Conservation (phyloP, 2,797 vertebrate genomes). For the Tachyglossus aculeatus region DNA sequence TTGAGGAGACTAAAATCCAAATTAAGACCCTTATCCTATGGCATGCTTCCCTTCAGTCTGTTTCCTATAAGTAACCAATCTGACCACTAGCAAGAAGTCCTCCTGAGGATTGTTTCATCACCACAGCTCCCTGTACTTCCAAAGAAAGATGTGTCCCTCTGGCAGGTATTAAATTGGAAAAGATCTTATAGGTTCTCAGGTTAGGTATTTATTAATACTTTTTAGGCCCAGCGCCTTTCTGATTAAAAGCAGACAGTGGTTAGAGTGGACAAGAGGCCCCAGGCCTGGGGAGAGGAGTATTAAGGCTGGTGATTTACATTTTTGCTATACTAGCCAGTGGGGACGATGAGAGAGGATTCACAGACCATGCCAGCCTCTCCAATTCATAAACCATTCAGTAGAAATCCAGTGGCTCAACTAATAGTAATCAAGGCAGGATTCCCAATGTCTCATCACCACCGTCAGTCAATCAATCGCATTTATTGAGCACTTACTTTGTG, state of each 20-base stretch:
- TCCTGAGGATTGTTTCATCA: background rate
- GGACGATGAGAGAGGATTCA: no score
- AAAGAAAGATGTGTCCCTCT: background rate
- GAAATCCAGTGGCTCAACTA: no score
- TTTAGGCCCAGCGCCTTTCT: no score
- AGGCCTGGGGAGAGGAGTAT: no score
- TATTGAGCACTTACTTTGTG: no score
- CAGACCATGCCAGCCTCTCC: no score
- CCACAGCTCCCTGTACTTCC: background rate
- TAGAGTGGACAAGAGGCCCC: background rate
- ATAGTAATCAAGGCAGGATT: no score
- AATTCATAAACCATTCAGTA: no score
- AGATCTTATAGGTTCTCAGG: background rate
- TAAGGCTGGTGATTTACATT: no score
- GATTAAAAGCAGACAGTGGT: background rate
- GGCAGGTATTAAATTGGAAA: background rate
- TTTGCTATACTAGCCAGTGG: no score
- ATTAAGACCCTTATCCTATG: background rate
- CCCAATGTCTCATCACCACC: no score
- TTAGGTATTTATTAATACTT: constrained; percentile 1
- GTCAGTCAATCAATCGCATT: no score
- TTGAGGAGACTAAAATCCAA: background rate
- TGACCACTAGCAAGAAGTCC: background rate
- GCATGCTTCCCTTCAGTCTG: background rate
- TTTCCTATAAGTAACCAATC: background rate